A percentile compares a stretch with the other conserved stretches of the same genome.
These are phyloP conservation scores for Nebria brevicollis DNA, from an alignment of 2,888 invertebrate species.

Conservation along the genomic window DNA sequence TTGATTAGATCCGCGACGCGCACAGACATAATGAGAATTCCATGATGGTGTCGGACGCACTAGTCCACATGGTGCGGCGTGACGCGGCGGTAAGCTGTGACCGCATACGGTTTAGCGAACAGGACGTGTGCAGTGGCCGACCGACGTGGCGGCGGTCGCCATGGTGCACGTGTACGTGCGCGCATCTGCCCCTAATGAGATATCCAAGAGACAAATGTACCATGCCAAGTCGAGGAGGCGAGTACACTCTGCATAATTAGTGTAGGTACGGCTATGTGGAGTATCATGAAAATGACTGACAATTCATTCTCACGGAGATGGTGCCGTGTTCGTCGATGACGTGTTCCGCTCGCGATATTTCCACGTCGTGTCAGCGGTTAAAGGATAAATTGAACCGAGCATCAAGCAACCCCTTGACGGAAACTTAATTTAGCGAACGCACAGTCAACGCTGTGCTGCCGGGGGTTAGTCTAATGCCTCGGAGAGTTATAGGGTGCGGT, in stretches of 20 bases:
- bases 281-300: constrained; percentile 45
- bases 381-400: constrained; percentile 47
- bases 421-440: constrained; percentile 46
- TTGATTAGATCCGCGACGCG: constrained; percentile 57
- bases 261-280: not conserved
- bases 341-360: constrained; percentile 46
- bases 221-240: not conserved
- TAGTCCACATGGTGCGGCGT: not conserved
- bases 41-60: constrained; percentile 50
- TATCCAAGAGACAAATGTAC: constrained; percentile 35
- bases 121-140: constrained; percentile 18
- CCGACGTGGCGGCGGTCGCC: too few species aligned
- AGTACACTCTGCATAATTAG: constrained; percentile 15
- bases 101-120: constrained; percentile 14
- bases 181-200: constrained; percentile 45
- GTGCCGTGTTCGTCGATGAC: constrained; percentile 34
- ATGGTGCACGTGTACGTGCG: constrained; percentile 30
- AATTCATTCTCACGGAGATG: constrained; percentile 38
- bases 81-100: constrained; percentile 14
- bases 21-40: constrained; percentile 55
- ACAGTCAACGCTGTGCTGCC: constrained; percentile 25
- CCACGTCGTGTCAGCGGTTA: constrained; percentile 48
- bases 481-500: constrained; percentile 22
- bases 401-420: constrained; percentile 47
- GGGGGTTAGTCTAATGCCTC: constrained; percentile 25